Evolutionary conservation across 1,140 invertebrate genomes (phyloP), one percentile per base, ranked within the genome.

Genomic region (Teleogryllus occipitalis): DNA sequence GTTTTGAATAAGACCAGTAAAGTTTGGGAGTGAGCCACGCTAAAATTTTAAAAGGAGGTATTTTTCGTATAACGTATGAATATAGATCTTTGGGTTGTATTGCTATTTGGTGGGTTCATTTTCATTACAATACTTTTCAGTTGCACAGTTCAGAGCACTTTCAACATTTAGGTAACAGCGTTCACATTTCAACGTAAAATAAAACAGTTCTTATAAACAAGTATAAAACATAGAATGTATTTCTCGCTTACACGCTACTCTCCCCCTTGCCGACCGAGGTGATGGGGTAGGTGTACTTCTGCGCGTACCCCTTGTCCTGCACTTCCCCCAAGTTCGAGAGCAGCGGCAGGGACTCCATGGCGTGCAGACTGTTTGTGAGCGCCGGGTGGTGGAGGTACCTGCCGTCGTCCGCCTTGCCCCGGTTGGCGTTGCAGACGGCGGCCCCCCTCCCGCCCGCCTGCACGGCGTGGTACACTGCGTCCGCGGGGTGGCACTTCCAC

Each of bases 251-350:
- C 79, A 90, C 88, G 83, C 88, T 90, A 82, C 88, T 89, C 82
- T 90, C 89, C 7, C 88, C 88, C 74, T 86, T 88, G 75, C 86
- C 86, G 77, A 89, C 83, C 76, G 88, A 82, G 0, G 87, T 88
- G 39, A 88, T 87, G 8, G 90, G 89, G 83, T 89, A 91, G 77
- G 90, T 87, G 82, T 90, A 90, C 81, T 90, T 90, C 80, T 88
- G 89, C 83, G 87, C 89, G 79, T 88, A 88, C 7, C 89, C 89
- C 76, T 82, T 87, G 78, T 87, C 85, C 48, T 86, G 88, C 15
- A 84, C 83, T 47, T 87, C 85, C 77, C 84, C 86, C 21, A 84
- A 85, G 22, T 86, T 88, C 18, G 87, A 86, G 18, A 90, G 83
- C 47, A 90, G 85, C 8, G 90, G 90, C 75, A 90, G 82, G 7